Base-by-base conservation (phyloP, 2,797 vertebrate species). In the Semotilus atromaculatus region DNA sequence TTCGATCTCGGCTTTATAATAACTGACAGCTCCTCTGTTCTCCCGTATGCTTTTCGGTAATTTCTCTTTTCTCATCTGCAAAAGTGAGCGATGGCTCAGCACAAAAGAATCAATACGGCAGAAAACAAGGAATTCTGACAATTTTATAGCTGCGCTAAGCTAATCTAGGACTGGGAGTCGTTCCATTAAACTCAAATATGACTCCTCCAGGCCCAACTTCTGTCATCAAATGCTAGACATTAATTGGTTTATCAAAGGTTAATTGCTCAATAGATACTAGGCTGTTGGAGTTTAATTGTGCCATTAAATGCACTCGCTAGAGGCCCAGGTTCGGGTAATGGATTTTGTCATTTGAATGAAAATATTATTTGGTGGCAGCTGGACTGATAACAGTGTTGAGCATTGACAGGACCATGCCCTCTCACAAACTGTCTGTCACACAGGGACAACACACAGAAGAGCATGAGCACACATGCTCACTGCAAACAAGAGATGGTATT, bases 171-270 rank as follows among this genome's bases (percentile, higher is more conserved):
- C 91, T 89, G 88, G 86, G 90, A 91, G 91, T 82, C 77, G 48
- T 86, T 91, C 93, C 90, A 94, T 95, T 94, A 94, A 93, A 92
- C 85, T 87, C 90, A 88, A 86, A 92, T 93, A 93, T 88, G 89
- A 90, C 90, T 95, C 93, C 93, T 93, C 71, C 70, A 93, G 92
- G 93, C 92, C 90, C 87, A 91, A 92, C 92, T 93, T 93, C 93
- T 94, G 92, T 93, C 93, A 89, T 94, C 91, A 91, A 88, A 84
- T 86, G 92, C 93, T 94, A 92, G 95, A 95, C 94, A 94, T 93
- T 94, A 94, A 95, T 95, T 94, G 94, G 90, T 93, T 96, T 95
- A 95, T 91, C 94, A 94, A 94, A 96, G 95, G 95, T 96, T 95
- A 95, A 96, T 94, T 93, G 93, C 93, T 93, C 91, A 90, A 93